Base-by-base conservation (phyloP, 2,888 invertebrate genomes). In the Heliconius ethilla region DNA sequence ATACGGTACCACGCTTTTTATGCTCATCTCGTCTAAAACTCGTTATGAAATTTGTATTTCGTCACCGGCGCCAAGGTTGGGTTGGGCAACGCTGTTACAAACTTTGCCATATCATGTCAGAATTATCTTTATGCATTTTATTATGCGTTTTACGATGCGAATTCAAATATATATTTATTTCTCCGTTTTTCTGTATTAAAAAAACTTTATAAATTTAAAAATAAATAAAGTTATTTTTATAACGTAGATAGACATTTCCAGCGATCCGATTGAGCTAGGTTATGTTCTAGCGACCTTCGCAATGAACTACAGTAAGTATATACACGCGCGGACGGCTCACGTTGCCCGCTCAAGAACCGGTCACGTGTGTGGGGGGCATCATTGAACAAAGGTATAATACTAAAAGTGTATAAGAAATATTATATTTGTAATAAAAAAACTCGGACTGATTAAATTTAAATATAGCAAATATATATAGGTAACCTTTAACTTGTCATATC, bases 1-100 rank as follows among this genome's bases (percentile, higher is more conserved):
- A 87, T 92, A 94, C 94, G 94, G 94, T 94, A 94, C 88, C 88
- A 92, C 91, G 89, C 89, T 92, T 90, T 89, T 89, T 90, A 85
- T 89, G 86, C 88, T 89, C 91, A 91, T 91, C 91, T 84, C 83
- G 83, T 87, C 88, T 87, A 88, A 89, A 91, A 92, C 91, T 86
- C 84, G 92, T 93, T 94, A 94, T 89, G 92, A 92, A 92, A 92
- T 87, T 85, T 89, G 51, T 82, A 83, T 93, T 89, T 91, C 92
- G 89, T 92, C 92, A 93, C 86, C 84, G 82, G 81, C 76, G 77
- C 86, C 89, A 89, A 88, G 88, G 89, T 86, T 87, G 86, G 83
- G 83, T 87, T 88, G 84, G 82, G 86, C 84, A 87, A 87, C 82
- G 76, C 78, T 77, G 82, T 79, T 75, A 33, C 37, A 75, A 72